Percentiles rank a stretch among this genome's conserved stretches.
Evolutionary conservation across 2,797 vertebrate genomes (phyloP).

Genomic region (Tapirus indicus): DNA sequence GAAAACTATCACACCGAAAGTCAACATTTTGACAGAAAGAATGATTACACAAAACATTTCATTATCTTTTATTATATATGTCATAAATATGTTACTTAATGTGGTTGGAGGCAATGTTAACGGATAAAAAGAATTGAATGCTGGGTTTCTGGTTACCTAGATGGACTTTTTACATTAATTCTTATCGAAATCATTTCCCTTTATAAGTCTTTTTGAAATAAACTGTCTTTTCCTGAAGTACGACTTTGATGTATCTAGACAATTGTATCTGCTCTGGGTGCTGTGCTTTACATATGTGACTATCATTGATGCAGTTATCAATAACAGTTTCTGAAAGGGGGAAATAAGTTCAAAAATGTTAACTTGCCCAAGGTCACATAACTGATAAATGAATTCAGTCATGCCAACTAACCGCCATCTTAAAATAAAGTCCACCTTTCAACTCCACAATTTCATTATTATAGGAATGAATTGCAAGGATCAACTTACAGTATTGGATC

Average conservation of each 20-base stretch:
- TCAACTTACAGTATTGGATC: background rate
- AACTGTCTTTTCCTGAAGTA: background rate
- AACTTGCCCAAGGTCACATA: background rate
- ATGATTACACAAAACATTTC: background rate
- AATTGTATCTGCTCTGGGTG: background rate
- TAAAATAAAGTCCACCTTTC: background rate
- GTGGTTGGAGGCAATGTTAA: background rate
- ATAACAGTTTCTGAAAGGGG: background rate
- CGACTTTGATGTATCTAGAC: background rate
- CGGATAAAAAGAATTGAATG: background rate
- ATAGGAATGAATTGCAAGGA: background rate
- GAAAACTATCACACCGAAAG: background rate
- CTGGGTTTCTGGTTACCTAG: background rate
- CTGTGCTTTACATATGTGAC: background rate
- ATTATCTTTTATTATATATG: background rate
- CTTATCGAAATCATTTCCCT: background rate
- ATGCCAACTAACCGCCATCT: background rate
- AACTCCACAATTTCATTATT: background rate
- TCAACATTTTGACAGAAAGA: background rate
- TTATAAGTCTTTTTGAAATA: background rate
- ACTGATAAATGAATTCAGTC: background rate
- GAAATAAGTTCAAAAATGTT: background rate
- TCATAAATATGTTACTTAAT: background rate
- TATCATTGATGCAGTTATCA: background rate
- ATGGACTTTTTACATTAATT: background rate